phyloP scores from a whole-genome alignment of 2,797 vertebrate genomes.

The Sebastes steindachneri region DNA sequence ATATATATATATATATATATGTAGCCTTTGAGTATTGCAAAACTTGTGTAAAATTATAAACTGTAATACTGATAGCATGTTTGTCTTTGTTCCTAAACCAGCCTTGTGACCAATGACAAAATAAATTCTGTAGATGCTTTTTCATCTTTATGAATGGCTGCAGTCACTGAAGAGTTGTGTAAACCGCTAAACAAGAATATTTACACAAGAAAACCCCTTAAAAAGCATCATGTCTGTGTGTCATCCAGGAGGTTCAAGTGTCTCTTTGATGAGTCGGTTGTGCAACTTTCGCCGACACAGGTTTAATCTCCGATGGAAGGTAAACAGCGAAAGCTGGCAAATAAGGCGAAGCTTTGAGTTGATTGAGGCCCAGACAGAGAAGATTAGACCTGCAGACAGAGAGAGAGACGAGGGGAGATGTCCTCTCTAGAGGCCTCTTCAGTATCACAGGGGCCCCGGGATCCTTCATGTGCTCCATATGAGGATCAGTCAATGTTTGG shows the following conservation, averaged over 20 bases:
- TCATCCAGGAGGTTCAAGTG: conserved; percentile 36
- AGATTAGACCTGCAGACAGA: conserved; percentile 65
- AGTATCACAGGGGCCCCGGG: conserved; percentile 10
- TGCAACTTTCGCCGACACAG: conserved; percentile 20
- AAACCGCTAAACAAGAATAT: conserved; percentile 39
- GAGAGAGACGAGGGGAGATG: conserved; percentile 29
- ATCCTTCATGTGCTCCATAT: conserved; percentile 35
- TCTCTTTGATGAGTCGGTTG: conserved; percentile 49
- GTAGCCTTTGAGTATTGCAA: no score
- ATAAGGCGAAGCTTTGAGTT: conserved; percentile 59
- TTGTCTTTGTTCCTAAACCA: conserved; percentile 6
- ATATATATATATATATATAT: no score
- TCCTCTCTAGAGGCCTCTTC: conserved; percentile 51
- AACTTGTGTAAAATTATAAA: neutral
- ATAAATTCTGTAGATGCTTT: neutral
- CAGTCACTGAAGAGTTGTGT: conserved; percentile 22
- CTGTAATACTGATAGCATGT: neutral
- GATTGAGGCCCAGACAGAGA: conserved; percentile 52
- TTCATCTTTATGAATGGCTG: conserved; percentile 47
- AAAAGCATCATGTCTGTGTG: conserved; percentile 33
- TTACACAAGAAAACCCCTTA: conserved; percentile 31
- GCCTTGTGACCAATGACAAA: neutral
- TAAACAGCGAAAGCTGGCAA: conserved; percentile 57
- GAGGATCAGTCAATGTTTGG: conserved; percentile 45
- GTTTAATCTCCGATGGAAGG: conserved; percentile 36